Conservation (phyloP, 2,888 invertebrate species). For the Cybosia mesomella region DNA sequence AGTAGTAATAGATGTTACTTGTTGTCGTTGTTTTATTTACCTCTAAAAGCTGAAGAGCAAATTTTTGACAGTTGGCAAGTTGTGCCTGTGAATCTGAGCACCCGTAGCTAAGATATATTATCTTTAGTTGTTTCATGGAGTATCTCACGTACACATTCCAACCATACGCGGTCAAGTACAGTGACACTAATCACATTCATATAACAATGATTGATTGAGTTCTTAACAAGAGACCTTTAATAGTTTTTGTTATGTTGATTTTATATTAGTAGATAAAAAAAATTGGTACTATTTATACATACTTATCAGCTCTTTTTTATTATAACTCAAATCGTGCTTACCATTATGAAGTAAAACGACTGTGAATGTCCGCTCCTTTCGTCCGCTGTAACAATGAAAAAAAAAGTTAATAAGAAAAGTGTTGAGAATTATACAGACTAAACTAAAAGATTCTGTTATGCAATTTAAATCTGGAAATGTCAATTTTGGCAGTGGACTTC, state of each 20-base stretch:
- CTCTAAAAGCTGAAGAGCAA: no score
- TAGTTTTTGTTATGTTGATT: conserved; percentile 1
- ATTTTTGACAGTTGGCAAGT: no score
- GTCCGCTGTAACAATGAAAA: conserved; percentile 64
- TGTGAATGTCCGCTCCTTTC: conserved; percentile 56
- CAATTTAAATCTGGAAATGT: background rate
- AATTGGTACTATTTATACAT: background rate
- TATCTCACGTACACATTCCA: background rate
- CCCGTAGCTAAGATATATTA: no score
- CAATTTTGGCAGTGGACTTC: background rate
- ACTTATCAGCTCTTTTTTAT: conserved; percentile 1
- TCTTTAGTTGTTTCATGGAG: background rate
- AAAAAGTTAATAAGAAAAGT: background rate
- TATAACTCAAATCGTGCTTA: conserved; percentile 38
- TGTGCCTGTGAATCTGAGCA: no score
- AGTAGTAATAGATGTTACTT: no score
- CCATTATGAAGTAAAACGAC: conserved; percentile 69
- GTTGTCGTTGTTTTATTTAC: no score
- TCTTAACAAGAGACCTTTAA: background rate
- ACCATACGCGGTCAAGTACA: background rate
- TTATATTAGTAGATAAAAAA: background rate
- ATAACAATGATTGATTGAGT: conserved; percentile 13
- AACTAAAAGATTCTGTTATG: background rate
- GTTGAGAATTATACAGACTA: background rate
- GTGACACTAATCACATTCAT: background rate